phyloP scores from a whole-genome alignment of 2,888 invertebrate genomes.

The Tinea trinotella region DNA sequence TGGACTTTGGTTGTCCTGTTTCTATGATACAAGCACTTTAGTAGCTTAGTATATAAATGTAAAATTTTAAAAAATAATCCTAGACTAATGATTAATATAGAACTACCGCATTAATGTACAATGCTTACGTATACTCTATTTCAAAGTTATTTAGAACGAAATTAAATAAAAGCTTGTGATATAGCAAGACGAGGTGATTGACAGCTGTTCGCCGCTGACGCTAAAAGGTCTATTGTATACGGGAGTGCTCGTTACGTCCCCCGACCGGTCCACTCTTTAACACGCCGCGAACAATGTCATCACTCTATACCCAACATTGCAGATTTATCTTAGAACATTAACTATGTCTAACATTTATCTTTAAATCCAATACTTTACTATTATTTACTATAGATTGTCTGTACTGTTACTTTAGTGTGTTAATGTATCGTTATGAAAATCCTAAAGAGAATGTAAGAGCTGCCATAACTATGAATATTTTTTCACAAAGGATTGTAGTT shows the following conservation, averaged over 20 bases:
- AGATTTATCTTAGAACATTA: slow-evolving; percentile 11
- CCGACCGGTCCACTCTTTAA: slow-evolving; percentile 62
- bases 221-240: slow-evolving; percentile 73
- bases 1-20: too few species aligned
- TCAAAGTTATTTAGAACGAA: slow-evolving; percentile 9
- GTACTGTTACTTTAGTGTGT: too few species aligned
- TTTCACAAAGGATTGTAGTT: too few species aligned
- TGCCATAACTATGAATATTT: too few species aligned
- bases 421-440: too few species aligned
- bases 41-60: too few species aligned
- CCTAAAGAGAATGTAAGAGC: too few species aligned
- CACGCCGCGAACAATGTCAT: slow-evolving; percentile 51
- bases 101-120: not conserved
- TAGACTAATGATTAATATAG: too few species aligned
- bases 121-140: not conserved
- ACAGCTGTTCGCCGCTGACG: slow-evolving; percentile 60
- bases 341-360: not conserved
- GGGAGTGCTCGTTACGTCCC: slow-evolving; percentile 59
- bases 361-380: too few species aligned
- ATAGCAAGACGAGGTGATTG: slow-evolving; percentile 41
- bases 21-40: too few species aligned
- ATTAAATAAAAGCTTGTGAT: slow-evolving; percentile 45
- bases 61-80: too few species aligned
- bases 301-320: slow-evolving; percentile 46
- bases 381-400: too few species aligned